A percentile compares a stretch with the other conserved stretches of the same genome.
phyloP scores from a whole-genome alignment of 1,140 invertebrate species.

The Drosophila azteca region DNA sequence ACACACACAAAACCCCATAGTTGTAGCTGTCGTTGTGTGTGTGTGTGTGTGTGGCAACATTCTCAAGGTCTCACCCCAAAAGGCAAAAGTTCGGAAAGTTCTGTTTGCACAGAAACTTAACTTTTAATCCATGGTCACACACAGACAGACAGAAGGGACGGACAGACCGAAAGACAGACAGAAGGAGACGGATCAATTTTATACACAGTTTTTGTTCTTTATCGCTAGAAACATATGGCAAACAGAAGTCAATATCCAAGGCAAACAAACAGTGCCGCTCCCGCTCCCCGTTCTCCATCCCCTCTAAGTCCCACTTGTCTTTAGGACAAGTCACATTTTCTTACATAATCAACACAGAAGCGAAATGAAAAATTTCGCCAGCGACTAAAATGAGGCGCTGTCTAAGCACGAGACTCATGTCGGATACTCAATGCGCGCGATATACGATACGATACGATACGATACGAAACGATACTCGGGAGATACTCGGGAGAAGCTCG shows the following conservation, averaged over 20 bases:
- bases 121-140: constrained; percentile 65
- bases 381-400: constrained; percentile 32
- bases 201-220: constrained; percentile 39
- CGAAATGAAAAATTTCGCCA: constrained; percentile 44
- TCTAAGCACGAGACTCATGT: constrained; percentile 77
- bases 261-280: constrained; percentile 47
- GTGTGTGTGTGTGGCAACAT: constrained; percentile 27
- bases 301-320: neutral
- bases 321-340: constrained; percentile 66
- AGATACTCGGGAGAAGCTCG: constrained; percentile 2
- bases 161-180: constrained; percentile 12
- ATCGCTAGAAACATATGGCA: constrained; percentile 53
- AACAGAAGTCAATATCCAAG: constrained; percentile 56
- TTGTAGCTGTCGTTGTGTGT: neutral
- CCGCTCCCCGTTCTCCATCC: neutral
- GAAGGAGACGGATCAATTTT: constrained; percentile 52
- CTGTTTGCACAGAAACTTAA: constrained; percentile 63
- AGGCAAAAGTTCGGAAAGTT: constrained; percentile 29
- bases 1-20: constrained; percentile 5
- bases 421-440: constrained; percentile 51
- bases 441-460: constrained; percentile 37
- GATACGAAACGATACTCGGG: constrained; percentile 33
- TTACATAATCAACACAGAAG: constrained; percentile 56
- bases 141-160: constrained; percentile 1
- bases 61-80: constrained; percentile 50